Evolutionary conservation across 1,140 invertebrate genomes (phyloP).

Genomic region (Drosophila nebulosa): DNA sequence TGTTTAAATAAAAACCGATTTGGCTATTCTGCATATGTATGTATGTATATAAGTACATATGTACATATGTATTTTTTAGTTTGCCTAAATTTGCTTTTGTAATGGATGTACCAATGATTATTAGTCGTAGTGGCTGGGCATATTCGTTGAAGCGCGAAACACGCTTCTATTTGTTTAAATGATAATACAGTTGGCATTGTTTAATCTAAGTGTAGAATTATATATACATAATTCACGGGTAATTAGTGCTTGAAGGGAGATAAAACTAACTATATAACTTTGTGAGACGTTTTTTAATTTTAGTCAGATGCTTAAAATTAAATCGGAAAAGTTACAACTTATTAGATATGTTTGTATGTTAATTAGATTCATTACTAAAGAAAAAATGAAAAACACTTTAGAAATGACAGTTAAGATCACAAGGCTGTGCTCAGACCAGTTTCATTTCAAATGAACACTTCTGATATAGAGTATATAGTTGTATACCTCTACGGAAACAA

Average conservation of each 20-base stretch:
- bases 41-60: neutral
- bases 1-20: conserved; percentile 42
- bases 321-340: neutral
- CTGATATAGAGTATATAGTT: too few relatives aligned
- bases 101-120: neutral
- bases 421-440: too few relatives aligned
- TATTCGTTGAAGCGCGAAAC: neutral
- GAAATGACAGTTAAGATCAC: too few relatives aligned
- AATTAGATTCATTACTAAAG: too few relatives aligned
- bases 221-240: neutral
- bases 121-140: neutral
- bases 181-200: neutral
- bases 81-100: neutral
- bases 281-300: neutral
- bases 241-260: neutral
- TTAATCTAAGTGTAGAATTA: neutral
- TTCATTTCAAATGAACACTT: too few relatives aligned
- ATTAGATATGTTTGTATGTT: too few relatives aligned
- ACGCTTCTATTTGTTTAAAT: neutral
- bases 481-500: too few relatives aligned
- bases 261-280: too few relatives aligned
- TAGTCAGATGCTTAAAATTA: neutral
- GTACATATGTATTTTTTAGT: neutral
- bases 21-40: neutral
- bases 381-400: too few relatives aligned